Percentiles rank a stretch among this genome's conserved stretches.
phyloP scores from a whole-genome alignment of 1,140 invertebrate genomes.

The Drusus annulatus region DNA sequence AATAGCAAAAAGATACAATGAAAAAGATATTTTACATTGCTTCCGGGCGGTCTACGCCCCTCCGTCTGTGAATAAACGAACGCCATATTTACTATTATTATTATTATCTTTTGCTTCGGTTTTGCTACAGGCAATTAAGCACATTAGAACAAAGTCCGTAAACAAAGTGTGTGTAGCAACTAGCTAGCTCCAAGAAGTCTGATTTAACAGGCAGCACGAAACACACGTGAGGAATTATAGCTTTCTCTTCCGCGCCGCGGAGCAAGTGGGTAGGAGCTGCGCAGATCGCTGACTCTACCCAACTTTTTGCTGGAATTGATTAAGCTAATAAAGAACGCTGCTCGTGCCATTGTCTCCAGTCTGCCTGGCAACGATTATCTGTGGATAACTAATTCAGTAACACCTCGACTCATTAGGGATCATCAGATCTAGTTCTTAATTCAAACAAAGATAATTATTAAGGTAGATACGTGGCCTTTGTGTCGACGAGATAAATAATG shows the following conservation, averaged over 20 bases:
- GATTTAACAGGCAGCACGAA: background rate
- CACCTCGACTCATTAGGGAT: no score
- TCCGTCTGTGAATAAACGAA: background rate
- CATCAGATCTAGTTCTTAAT: no score
- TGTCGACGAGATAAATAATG: no score
- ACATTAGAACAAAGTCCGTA: background rate
- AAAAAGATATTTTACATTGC: no score
- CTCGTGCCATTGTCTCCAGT: background rate
- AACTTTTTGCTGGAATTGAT: conserved; percentile 19
- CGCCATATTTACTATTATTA: background rate
- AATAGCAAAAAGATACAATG: no score
- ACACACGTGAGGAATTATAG: conserved; percentile 19
- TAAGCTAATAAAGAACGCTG: background rate
- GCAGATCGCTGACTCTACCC: conserved; percentile 6
- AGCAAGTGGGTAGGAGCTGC: conserved; percentile 37
- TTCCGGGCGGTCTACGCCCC: background rate
- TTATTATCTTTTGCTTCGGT: background rate
- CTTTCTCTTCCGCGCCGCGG: conserved; percentile 50
- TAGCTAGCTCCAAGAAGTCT: conserved; percentile 1
- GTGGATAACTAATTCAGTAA: background rate
- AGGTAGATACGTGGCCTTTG: no score
- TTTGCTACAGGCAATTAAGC: background rate
- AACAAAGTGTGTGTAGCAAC: background rate
- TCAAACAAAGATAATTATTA: no score
- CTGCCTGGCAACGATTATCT: background rate